Percentiles rank a stretch among this genome's conserved stretches.
Conservation (phyloP, 2,888 invertebrate genomes). For the Toxonevra muliebris region DNA sequence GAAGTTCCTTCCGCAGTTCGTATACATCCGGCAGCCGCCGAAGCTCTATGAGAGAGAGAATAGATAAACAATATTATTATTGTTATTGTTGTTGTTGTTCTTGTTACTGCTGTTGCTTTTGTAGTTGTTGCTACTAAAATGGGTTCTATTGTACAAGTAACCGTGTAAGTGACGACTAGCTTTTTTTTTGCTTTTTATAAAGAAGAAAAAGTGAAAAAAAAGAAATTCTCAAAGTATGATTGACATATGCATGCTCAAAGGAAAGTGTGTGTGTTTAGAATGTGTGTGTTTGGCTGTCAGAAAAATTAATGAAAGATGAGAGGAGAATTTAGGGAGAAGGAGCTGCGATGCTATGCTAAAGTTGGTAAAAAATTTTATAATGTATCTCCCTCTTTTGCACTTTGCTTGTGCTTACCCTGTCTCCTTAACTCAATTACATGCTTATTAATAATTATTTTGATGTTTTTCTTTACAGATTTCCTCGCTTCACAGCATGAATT, state of each 20-base stretch:
- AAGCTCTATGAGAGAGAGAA: not conserved
- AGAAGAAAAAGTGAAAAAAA: no score
- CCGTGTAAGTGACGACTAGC: no score
- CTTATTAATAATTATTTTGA: no score
- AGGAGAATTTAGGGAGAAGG: no score
- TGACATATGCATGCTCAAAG: conserved; percentile 3
- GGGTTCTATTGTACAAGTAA: conserved; percentile 7
- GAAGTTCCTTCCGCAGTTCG: conserved; percentile 22
- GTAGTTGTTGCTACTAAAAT: conserved; percentile 15
- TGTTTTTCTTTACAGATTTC: not conserved
- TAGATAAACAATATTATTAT: not conserved
- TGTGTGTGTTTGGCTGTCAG: no score
- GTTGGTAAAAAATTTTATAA: no score
- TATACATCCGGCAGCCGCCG: conserved; percentile 10
- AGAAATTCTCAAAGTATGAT: conserved; percentile 8
- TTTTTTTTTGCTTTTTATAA: no score
- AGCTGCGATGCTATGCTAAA: no score
- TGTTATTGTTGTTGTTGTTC: conserved; percentile 4
- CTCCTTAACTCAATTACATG: no score
- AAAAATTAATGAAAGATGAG: no score
- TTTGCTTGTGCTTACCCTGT: no score
- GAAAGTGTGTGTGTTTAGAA: not conserved
- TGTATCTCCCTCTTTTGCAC: no score
- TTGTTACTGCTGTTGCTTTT: conserved; percentile 13
- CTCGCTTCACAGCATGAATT: not conserved